Percentiles rank a stretch among this genome's conserved stretches.
Conservation (phyloP, 1,140 invertebrate species). For the Temnothorax curvispinosus region DNA sequence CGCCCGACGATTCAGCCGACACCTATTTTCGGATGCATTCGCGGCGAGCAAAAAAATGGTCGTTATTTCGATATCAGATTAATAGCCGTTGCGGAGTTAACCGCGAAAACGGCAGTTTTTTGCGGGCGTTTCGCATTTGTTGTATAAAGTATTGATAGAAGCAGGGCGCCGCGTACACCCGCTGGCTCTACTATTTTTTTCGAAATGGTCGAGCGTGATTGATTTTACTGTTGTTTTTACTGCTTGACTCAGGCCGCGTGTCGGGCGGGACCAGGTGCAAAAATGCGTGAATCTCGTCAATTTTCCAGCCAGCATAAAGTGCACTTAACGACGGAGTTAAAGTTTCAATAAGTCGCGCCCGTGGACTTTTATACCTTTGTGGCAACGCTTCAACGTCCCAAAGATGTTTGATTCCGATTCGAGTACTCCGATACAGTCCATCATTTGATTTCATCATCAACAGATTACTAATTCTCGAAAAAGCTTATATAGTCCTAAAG, state of each 20-base stretch:
- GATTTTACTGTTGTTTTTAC: conserved; percentile 73
- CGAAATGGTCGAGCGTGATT: conserved; percentile 67
- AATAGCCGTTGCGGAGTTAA: conserved; percentile 82
- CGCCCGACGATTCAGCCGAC: conserved; percentile 29
- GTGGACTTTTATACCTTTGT: neutral
- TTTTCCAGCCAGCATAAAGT: conserved; percentile 46
- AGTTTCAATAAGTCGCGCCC: conserved; percentile 4
- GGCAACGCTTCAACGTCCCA: neutral
- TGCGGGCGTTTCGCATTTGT: conserved; percentile 83
- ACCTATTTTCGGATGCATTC: conserved; percentile 58
- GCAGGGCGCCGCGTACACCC: conserved; percentile 66
- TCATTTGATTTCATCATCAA: neutral
- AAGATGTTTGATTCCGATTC: neutral
- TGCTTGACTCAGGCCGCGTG: conserved; percentile 41
- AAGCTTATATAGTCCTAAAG: neutral
- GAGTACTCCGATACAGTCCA: neutral
- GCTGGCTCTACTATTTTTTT: conserved; percentile 59
- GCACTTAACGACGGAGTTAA: conserved; percentile 52
- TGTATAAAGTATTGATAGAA: conserved; percentile 83
- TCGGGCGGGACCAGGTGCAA: conserved; percentile 33
- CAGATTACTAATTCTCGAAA: neutral
- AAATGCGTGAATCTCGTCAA: conserved; percentile 62
- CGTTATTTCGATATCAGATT: conserved; percentile 82
- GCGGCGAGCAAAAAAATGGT: conserved; percentile 73
- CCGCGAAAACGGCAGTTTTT: conserved; percentile 81